Conservation (phyloP, 2,888 invertebrate species). For the Aphelenchoides bicaudatus region DNA sequence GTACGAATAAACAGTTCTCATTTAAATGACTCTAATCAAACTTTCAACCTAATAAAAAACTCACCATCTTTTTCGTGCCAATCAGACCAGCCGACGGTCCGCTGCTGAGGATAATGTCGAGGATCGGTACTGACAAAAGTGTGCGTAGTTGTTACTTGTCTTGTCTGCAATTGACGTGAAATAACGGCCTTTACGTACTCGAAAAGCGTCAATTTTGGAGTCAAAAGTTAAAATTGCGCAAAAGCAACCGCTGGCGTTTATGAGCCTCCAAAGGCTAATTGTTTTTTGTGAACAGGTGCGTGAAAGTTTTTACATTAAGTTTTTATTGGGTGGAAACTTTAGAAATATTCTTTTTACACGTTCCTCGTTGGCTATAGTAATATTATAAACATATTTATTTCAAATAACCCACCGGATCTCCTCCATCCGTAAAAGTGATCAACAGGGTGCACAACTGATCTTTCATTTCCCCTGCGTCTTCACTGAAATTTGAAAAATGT, state of each 20-base stretch:
- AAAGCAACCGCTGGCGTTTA: background rate
- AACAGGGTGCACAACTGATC: slow-evolving; percentile 37
- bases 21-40: no score
- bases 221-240: background rate
- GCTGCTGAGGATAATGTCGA: slow-evolving; percentile 37
- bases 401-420: slow-evolving; percentile 35
- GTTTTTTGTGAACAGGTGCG: background rate
- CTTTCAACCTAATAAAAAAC: no score
- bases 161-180: slow-evolving; percentile 32
- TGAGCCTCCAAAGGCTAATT: background rate
- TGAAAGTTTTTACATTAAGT: no score
- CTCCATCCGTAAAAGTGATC: slow-evolving; percentile 38
- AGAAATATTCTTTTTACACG: background rate
- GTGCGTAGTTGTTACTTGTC: slow-evolving; percentile 47
- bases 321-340: background rate
- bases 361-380: background rate
- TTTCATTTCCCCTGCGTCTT: slow-evolving; percentile 20
- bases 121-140: slow-evolving; percentile 44
- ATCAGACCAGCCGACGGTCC: slow-evolving; percentile 37
- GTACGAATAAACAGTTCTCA: no score
- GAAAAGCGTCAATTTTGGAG: no score
- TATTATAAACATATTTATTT: background rate
- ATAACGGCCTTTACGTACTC: no score
- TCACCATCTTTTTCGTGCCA: slow-evolving; percentile 17
- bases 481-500: background rate